Evolutionary conservation across 2,113 vertebrate genomes (phyloP).

Genomic region (Origma solitaria): DNA sequence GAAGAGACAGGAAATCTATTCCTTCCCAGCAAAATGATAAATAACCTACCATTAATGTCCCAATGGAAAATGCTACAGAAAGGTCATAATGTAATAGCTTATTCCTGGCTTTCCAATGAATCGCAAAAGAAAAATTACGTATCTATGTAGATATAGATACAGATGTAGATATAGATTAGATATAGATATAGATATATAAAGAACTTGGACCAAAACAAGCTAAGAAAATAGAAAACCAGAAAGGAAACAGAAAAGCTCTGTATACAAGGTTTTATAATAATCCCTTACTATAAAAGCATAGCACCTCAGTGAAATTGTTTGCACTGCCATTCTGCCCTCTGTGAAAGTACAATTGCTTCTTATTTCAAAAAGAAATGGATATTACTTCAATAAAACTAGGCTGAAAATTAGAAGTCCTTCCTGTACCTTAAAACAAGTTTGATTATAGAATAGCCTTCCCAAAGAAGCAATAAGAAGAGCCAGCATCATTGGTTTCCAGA

Average conservation of each 20-base stretch:
- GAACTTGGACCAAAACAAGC: neutral
- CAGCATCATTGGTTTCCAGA: neutral
- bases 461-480: neutral
- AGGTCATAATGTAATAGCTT: conserved; percentile 25
- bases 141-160: neutral
- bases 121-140: neutral
- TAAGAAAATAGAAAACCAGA: neutral
- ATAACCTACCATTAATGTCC: conserved; percentile 38
- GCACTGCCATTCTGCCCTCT: neutral
- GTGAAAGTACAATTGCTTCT: neutral
- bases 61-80: conserved; percentile 39
- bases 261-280: neutral
- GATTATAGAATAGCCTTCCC: neutral
- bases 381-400: neutral
- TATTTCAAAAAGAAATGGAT: neutral
- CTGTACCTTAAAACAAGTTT: neutral
- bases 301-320: neutral
- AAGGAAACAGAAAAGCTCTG: neutral
- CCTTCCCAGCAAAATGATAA: conserved; percentile 44
- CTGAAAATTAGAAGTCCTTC: neutral
- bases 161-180: neutral
- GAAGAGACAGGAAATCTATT: conserved; percentile 56
- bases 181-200: neutral
- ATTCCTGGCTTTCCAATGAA: neutral
- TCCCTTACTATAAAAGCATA: neutral